phyloP scores from a whole-genome alignment of 2,797 vertebrate genomes.

The Parotocinclus haroldoi region DNA sequence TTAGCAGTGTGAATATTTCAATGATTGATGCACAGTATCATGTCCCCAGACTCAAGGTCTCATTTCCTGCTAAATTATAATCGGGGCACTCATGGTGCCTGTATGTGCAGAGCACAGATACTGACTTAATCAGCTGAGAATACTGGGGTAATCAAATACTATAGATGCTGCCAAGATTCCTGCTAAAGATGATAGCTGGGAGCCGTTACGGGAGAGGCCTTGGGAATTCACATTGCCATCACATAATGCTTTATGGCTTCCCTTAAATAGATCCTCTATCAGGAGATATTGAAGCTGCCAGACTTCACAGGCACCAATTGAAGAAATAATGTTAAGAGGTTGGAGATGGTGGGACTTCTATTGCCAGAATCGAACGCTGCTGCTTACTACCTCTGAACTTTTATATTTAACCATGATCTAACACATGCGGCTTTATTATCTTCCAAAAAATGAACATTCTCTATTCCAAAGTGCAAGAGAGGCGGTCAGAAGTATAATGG shows the following conservation, averaged over 20 bases:
- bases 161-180: constrained; percentile 35
- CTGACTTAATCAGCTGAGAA: constrained; percentile 45
- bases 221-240: constrained; percentile 54
- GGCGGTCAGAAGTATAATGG: not conserved
- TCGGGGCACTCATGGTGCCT: constrained; percentile 13
- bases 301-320: constrained; percentile 46
- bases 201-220: constrained; percentile 37
- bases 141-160: constrained; percentile 42
- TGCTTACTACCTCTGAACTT: constrained; percentile 38
- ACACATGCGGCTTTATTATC: constrained; percentile 30
- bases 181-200: constrained; percentile 46
- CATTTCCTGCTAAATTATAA: constrained; percentile 35
- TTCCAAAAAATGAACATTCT: constrained; percentile 5
- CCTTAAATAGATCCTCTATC: constrained; percentile 45
- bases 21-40: constrained; percentile 27
- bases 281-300: constrained; percentile 38
- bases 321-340: constrained; percentile 39
- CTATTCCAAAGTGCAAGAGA: not conserved
- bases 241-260: constrained; percentile 57
- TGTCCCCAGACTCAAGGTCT: constrained; percentile 24
- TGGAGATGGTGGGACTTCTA: constrained; percentile 29
- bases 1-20: constrained; percentile 27
- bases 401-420: constrained; percentile 26
- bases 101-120: constrained; percentile 39
- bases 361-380: constrained; percentile 36